Base-by-base conservation (phyloP, 2,797 vertebrate species). In the Cirrhinus molitorella region DNA sequence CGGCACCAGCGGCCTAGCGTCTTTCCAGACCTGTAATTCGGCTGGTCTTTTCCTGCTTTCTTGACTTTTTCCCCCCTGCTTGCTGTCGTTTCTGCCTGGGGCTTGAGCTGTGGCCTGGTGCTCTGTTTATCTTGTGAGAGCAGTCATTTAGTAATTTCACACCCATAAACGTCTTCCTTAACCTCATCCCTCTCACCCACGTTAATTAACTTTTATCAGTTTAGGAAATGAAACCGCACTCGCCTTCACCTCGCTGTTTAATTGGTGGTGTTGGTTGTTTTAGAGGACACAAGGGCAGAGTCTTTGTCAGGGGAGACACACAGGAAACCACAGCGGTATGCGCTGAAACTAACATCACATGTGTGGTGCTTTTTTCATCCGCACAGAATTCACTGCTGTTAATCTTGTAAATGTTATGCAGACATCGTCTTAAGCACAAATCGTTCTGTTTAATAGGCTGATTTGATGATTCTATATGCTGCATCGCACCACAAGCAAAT, bases 131-230 rank as follows among this genome's bases (percentile, higher is more conserved):
- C 85, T 88, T 87, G 83, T 49, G 68, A 80, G 82, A 86, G 83
- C 63, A 81, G 76, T 87, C 84, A 88, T 88, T 88, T 89, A 81
- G 72, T 87, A 83, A 88, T 89, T 89, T 89, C 87, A 86, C 89
- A 89, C 89, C 85, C 84, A 77, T 87, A 88, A 87, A 88, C 73
- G 74, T 80, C 83, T 80, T 61, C 79, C 79, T 74, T 79, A 85
- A 83, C 80, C 83, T 85, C 79, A 84, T 88, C 21, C 28, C 83
- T 72, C 84, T 87, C 81, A 79, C 85, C 67, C 79, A 75, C 80
- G 83, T 88, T 89, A 88, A 88, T 88, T 86, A 89, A 89, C 84
- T 89, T 87, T 89, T 87, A 87, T 87, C 86, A 83, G 84, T 86
- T 88, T 83, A 83, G 84, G 83, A 89, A 86, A 86, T 88, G 74